Percentiles rank a stretch among this genome's conserved stretches.
Evolutionary conservation across 2,888 invertebrate genomes (phyloP).

Genomic region (Chalcosyrphus nemorum): DNA sequence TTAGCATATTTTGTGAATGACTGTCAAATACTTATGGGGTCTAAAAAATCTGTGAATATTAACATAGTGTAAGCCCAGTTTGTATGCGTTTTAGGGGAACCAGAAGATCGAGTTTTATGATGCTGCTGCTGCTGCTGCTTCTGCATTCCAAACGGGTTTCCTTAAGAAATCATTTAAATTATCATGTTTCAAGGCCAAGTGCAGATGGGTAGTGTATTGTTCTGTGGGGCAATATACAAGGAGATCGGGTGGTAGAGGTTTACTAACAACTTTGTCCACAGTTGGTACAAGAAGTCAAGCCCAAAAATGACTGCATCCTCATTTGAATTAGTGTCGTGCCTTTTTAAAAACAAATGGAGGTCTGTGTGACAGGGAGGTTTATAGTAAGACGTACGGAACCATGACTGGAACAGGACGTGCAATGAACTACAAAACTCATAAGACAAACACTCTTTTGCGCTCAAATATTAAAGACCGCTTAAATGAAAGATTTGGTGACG

Average conservation of each 20-base stretch:
- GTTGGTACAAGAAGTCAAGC: too few relatives aligned
- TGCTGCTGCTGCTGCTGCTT: not conserved
- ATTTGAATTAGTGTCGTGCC: too few relatives aligned
- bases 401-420: too few relatives aligned
- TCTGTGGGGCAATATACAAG: not conserved
- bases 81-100: not conserved
- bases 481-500: too few relatives aligned
- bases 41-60: not conserved
- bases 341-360: too few relatives aligned
- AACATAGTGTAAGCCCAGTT: not conserved
- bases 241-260: not conserved
- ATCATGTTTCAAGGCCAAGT: constrained; percentile 16
- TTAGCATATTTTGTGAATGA: not conserved
- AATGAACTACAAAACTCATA: too few relatives aligned
- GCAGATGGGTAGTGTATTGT: not conserved
- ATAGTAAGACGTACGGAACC: too few relatives aligned
- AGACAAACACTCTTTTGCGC: too few relatives aligned
- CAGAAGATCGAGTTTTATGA: too few relatives aligned
- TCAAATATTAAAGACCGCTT: too few relatives aligned
- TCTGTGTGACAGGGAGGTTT: too few relatives aligned
- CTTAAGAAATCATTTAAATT: not conserved
- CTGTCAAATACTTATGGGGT: not conserved
- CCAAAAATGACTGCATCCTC: too few relatives aligned
- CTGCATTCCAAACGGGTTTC: not conserved
- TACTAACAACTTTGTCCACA: not conserved